Evolutionary conservation across 1,140 invertebrate species (phyloP), one percentile per base, ranked within the genome.

Genomic region (Pararge aegeria): DNA sequence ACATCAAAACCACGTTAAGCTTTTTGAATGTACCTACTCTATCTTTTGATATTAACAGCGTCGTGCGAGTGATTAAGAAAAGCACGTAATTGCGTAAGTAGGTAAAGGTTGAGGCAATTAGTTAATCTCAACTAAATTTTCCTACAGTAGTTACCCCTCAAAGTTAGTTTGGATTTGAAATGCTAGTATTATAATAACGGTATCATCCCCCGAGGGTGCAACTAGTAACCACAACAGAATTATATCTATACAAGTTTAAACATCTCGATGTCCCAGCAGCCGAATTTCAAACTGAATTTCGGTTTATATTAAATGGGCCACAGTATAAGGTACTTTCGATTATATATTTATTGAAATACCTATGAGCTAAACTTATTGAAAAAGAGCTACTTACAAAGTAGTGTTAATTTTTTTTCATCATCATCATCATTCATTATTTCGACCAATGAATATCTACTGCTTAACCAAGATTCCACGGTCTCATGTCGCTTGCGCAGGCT

Each of bases 201-300:
- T 16, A 42, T 42, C 16, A 16, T 1, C 1, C 38, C 73, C 74
- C 72, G 38, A 44, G 66, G 66, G 72, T 53, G 16, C 34, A 15
- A 52, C 56, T 57, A 61, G 51, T 73, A 66, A 70, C 75, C 68
- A 74, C 64, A 73, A 64, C 13, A 52, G 46, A 53, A 29, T 24
- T 15, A 27, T 55, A 69, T 73, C 81, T 70, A 54, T 62, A 67
- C 61, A 59, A 67, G 55, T 63, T 63, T 55, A 48, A 73, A 52
- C 72, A 74, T 83, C 80, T 83, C 80, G 77, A 83, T 86, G 84
- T 84, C 83, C 83, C 78, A 37, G 66, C 66, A 78, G 81, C 70
- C 77, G 50, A 82, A 84, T 80, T 84, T 55, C 16, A 53, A 46
- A 53, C 44, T 38, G 48, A 52, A 51, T 55, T 50, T 49, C 49